Conservation (phyloP, 2,888 invertebrate species). For the Cheilosia vernalis region DNA sequence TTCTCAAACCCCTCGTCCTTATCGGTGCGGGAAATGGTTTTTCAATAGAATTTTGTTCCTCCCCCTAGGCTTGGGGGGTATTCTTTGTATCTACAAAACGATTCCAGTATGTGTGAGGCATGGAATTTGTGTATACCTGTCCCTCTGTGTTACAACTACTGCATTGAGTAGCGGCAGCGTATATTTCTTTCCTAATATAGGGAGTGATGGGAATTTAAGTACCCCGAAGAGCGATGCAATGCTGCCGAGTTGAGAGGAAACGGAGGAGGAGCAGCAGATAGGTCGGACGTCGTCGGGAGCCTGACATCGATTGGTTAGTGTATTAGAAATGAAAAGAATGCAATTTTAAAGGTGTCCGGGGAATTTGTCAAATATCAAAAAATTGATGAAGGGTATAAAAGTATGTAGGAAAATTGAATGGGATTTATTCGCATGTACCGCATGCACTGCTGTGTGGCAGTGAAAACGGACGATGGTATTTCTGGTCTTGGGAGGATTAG, state of each 20-base stretch:
- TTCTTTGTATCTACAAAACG: constrained; percentile 29
- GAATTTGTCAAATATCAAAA: constrained; percentile 79
- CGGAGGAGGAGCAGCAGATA: neutral
- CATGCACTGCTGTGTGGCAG: no score
- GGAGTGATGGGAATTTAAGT: constrained; percentile 71
- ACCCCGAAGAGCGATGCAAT: constrained; percentile 47
- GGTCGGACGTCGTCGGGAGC: neutral
- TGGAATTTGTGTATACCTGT: constrained; percentile 62
- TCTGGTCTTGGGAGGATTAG: constrained; percentile 18
- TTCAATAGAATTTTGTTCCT: constrained; percentile 53
- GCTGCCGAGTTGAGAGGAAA: neutral
- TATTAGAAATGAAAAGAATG: constrained; percentile 78
- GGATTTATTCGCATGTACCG: no score
- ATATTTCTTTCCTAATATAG: constrained; percentile 15
- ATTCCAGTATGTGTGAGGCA: constrained; percentile 6
- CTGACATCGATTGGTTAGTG: constrained; percentile 63
- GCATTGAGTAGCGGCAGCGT: constrained; percentile 42
- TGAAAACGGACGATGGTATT: constrained; percentile 3
- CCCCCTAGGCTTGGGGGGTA: neutral
- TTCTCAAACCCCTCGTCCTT: constrained; percentile 4
- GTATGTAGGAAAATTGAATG: constrained; percentile 62
- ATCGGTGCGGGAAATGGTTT: constrained; percentile 63
- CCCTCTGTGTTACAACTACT: constrained; percentile 46
- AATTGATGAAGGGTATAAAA: constrained; percentile 68
- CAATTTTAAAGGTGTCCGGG: constrained; percentile 83